These are phyloP conservation scores for Siderastrea siderea DNA, from an alignment of 92 coral and sea anemone genomes.

Conservation along the genomic window DNA sequence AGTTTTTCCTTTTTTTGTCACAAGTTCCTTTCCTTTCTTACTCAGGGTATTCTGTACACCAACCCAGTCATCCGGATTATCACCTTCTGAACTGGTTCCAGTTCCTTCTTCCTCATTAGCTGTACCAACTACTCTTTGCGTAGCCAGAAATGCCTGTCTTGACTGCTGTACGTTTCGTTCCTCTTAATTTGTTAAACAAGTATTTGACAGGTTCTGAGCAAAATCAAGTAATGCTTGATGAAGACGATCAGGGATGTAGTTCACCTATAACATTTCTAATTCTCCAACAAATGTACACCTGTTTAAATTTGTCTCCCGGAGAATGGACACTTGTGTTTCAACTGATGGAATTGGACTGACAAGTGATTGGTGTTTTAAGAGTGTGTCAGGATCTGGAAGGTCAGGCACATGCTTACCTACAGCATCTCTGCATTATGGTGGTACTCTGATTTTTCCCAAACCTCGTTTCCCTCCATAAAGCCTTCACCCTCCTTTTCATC, in stretches of 20 bases:
- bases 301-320: conserved; percentile 20
- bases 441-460: no score
- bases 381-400: neutral
- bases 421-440: neutral
- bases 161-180: conserved; percentile 55
- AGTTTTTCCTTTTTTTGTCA: conserved; percentile 58
- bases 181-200: conserved; percentile 61
- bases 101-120: conserved; percentile 15
- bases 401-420: neutral
- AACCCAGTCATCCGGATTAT: conserved; percentile 66
- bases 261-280: conserved; percentile 21
- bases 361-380: neutral
- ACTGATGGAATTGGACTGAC: neutral
- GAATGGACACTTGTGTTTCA: neutral
- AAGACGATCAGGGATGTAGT: conserved; percentile 33
- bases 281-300: conserved; percentile 70
- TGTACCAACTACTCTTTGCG: conserved; percentile 25
- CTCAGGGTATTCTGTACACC: conserved; percentile 34
- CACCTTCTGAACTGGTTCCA: conserved; percentile 61
- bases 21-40: conserved; percentile 58
- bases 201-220: conserved; percentile 41
- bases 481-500: neutral
- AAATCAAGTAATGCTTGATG: conserved; percentile 63
- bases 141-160: conserved; percentile 62
- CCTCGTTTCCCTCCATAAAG: neutral